Base-by-base conservation (phyloP, 2,797 vertebrate species). In the Simalia tracyae region DNA sequence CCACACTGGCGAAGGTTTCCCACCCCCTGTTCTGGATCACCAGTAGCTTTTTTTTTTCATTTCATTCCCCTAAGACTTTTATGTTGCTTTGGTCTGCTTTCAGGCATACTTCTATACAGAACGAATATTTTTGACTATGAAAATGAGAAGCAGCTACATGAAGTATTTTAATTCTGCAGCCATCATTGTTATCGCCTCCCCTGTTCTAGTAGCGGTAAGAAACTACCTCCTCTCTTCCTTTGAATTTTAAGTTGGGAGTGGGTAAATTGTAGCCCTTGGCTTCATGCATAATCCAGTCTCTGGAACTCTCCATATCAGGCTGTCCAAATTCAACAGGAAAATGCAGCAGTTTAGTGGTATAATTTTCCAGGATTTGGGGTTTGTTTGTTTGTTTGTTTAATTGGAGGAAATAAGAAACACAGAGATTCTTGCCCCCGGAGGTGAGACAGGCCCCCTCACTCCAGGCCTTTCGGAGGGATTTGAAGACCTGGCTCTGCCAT, bases 91-190 rank as follows among this genome's bases (percentile, higher is more conserved):
- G 9, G 1, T 86, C 28, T 90, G 31, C 36, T 89, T 89, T 91
- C 93, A 98, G 98, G 98, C 98, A 91, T 98, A 98, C 95, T 98
- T 98, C 94, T 98, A 98, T 64, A 97, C 98, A 12, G 97, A 98
- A 90, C 98, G 63, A 93, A 98, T 98, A 90, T 98, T 97, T 28
- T 63, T 66, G 89, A 92, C 94, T 14, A 98, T 98, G 9, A 36
- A 26, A 31, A 97, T 98, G 89, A 97, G 98, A 6, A 85, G 87
- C 6, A 26, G 94, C 22, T 92, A 98, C 54, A 94, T 98, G 94
- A 98, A 98, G 93, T 98, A 95, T 24, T 97, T 98, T 86, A 98
- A 97, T 0, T 97, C 97, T 56, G 97, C 97, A 93, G 98, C 98
- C 5, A 98, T 97, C 4, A 91, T 97, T n/a, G 96, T 98, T 63